phyloP scores from a whole-genome alignment of 1,140 invertebrate genomes.

The Marisa cornuarietis region DNA sequence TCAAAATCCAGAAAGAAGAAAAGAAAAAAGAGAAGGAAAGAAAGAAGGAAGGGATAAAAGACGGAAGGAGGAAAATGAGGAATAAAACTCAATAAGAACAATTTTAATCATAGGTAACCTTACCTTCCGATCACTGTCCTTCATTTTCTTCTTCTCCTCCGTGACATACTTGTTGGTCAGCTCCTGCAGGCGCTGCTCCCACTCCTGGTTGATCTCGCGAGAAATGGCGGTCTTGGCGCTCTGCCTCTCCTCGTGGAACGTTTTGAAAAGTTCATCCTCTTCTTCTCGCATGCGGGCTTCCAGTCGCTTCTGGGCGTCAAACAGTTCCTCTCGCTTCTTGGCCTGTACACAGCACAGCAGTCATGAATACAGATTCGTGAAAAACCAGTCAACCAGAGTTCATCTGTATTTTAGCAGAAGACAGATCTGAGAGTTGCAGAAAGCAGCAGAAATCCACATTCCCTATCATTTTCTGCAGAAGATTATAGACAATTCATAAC shows the following conservation, averaged over 20 bases:
- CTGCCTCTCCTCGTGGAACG: conserved; percentile 51
- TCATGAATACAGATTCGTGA: no score
- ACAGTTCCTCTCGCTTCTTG: conserved; percentile 56
- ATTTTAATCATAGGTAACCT: not conserved
- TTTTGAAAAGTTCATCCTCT: conserved; percentile 59
- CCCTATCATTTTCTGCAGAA: no score
- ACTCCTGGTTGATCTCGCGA: conserved; percentile 63
- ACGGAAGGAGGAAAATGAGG: not conserved
- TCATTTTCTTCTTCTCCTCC: conserved; percentile 52
- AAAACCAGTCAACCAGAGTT: no score
- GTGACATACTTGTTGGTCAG: conserved; percentile 60
- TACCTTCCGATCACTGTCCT: conserved; percentile 59
- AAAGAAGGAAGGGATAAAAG: not conserved
- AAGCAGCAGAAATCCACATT: no score
- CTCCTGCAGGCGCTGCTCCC: conserved; percentile 62
- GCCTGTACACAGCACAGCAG: conserved; percentile 36
- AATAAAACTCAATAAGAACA: not conserved
- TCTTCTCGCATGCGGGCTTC: conserved; percentile 59
- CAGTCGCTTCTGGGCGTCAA: conserved; percentile 61
- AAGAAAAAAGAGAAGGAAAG: no score
- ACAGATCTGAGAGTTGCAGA: no score
- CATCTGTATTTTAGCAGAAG: no score
- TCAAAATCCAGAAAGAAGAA: not conserved
- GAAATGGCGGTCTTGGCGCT: conserved; percentile 53
- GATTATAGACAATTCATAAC: no score